These are phyloP conservation scores for Melanotaenia nigrans DNA, from an alignment of 2,797 vertebrate genomes.

Conservation along the genomic window DNA sequence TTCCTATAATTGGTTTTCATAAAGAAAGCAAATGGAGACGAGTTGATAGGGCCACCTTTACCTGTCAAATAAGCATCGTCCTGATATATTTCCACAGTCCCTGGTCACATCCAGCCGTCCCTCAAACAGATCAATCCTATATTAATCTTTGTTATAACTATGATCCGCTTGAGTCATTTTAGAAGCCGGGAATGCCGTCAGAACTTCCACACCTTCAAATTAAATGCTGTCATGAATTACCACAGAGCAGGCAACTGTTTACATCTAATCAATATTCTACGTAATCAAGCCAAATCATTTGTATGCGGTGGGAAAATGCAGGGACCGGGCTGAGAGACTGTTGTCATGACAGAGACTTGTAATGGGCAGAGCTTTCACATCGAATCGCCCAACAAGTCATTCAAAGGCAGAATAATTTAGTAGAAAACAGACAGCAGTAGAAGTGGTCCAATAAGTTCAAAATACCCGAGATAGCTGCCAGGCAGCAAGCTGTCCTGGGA, in stretches of 20 bases:
- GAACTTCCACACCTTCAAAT: slow-evolving; percentile 37
- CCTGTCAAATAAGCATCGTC: background rate
- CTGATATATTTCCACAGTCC: slow-evolving; percentile 12
- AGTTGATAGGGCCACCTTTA: background rate
- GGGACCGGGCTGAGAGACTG: slow-evolving; percentile 4
- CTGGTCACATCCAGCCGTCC: slow-evolving; percentile 1
- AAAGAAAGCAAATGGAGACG: background rate
- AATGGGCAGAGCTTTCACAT: slow-evolving; percentile 50
- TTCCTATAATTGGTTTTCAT: background rate
- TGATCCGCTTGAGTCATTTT: slow-evolving; percentile 28
- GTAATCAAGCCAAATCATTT: slow-evolving; percentile 52
- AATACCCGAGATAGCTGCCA: slow-evolving; percentile 17
- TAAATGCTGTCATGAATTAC: slow-evolving; percentile 45
- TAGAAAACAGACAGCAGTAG: slow-evolving; percentile 20
- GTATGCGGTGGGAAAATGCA: slow-evolving; percentile 37
- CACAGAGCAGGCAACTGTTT: slow-evolving; percentile 44
- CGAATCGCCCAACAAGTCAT: slow-evolving; percentile 30
- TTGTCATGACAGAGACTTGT: slow-evolving; percentile 48
- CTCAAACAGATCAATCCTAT: slow-evolving; percentile 32
- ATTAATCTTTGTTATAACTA: slow-evolving; percentile 43
- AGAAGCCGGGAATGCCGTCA: background rate
- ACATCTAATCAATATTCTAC: slow-evolving; percentile 54
- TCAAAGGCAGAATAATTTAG: slow-evolving; percentile 55
- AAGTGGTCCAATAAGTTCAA: background rate
- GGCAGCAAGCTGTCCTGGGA: slow-evolving; percentile 12